Conservation (phyloP, 2,797 vertebrate genomes). For the Crocidura indochinensis region DNA sequence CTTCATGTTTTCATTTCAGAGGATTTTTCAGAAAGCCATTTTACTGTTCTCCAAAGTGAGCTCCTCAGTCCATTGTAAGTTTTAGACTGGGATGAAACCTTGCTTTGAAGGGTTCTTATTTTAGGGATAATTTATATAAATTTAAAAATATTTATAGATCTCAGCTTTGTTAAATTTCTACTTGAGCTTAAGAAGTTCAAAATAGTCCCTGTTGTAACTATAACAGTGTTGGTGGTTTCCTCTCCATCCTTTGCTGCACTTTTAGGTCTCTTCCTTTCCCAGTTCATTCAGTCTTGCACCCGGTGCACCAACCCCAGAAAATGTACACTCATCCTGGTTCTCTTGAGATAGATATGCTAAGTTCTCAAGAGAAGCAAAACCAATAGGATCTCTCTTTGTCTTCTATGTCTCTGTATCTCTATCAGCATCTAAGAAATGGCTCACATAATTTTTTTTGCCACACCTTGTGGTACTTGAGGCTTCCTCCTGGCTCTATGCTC, state of each 20-base stretch:
- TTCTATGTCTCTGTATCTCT: neutral
- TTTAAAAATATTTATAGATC: neutral
- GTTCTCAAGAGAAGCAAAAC: neutral
- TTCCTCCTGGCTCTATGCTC: too few relatives aligned
- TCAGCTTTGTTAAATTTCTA: constrained; percentile 32
- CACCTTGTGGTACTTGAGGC: too few relatives aligned
- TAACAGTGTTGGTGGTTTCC: neutral
- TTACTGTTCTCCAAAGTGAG: neutral
- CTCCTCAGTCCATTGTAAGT: neutral
- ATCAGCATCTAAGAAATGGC: too few relatives aligned
- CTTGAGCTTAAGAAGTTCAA: constrained; percentile 4
- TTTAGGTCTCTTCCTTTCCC: neutral
- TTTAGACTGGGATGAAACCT: neutral
- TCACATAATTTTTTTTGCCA: neutral
- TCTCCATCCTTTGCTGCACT: neutral
- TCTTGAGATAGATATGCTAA: neutral
- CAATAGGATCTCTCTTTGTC: neutral
- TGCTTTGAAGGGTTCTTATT: constrained; percentile 33
- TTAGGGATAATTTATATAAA: constrained; percentile 44
- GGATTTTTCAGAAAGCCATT: neutral
- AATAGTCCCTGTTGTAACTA: neutral
- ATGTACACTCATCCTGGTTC: neutral
- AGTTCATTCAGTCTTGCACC: neutral
- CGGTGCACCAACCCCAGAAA: neutral
- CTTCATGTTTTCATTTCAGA: constrained; percentile 39